phyloP scores from a whole-genome alignment of 1,140 invertebrate species.

The Colletes gigas region DNA sequence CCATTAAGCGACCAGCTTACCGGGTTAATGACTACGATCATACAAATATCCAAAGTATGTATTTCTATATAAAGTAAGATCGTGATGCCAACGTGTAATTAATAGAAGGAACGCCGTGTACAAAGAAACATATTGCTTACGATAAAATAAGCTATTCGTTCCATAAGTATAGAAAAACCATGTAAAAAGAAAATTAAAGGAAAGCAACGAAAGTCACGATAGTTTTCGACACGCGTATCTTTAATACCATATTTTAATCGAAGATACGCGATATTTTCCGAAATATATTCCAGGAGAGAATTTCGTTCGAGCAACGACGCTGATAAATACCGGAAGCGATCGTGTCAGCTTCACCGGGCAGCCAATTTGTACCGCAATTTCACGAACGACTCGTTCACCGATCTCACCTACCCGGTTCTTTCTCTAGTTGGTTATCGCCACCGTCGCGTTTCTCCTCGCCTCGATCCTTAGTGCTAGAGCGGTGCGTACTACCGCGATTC shows the following conservation, averaged over 20 bases:
- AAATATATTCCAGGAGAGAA: too few relatives aligned
- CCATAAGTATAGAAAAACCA: too few relatives aligned
- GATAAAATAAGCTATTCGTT: too few relatives aligned
- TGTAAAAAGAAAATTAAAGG: neutral
- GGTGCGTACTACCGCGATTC: slow-evolving; percentile 36
- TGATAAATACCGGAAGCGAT: slow-evolving; percentile 58
- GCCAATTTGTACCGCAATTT: slow-evolving; percentile 63
- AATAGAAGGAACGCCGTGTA: slow-evolving; percentile 42
- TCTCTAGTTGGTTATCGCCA: neutral
- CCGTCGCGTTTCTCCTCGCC: slow-evolving; percentile 1
- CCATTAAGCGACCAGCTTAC: slow-evolving; percentile 28
- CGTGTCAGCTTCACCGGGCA: neutral
- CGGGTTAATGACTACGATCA: slow-evolving; percentile 46
- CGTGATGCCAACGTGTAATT: slow-evolving; percentile 49
- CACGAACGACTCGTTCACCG: slow-evolving; percentile 24
- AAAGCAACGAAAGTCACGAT: neutral
- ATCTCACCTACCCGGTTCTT: slow-evolving; percentile 10
- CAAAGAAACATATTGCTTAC: too few relatives aligned
- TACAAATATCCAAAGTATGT: slow-evolving; percentile 40
- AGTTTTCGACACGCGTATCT: too few relatives aligned
- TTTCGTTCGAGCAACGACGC: neutral
- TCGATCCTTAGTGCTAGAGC: slow-evolving; percentile 15
- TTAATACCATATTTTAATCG: too few relatives aligned
- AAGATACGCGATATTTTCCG: too few relatives aligned
- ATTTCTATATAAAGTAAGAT: too few relatives aligned